phyloP scores from a whole-genome alignment of 2,797 vertebrate species.

The Xenopus petersii region DNA sequence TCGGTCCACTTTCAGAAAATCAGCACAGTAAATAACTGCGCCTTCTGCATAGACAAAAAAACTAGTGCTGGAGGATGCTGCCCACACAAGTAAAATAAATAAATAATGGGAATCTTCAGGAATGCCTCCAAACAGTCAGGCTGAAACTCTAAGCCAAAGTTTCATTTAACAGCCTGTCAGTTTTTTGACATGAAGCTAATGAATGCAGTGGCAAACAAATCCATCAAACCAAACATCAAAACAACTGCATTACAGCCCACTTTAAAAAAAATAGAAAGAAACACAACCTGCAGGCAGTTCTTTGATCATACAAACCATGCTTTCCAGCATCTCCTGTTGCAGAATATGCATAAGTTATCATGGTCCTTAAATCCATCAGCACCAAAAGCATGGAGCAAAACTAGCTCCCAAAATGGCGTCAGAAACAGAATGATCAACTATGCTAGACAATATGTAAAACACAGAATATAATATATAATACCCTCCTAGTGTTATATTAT shows the following conservation, averaged over 20 bases:
- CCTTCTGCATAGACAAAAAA: slow-evolving; percentile 43
- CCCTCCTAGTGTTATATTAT: too few relatives aligned
- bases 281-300: slow-evolving; percentile 65
- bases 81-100: slow-evolving; percentile 67
- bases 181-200: slow-evolving; percentile 95
- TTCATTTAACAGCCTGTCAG: slow-evolving; percentile 97
- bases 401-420: too few relatives aligned
- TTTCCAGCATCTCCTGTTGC: slow-evolving; percentile 55
- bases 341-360: slow-evolving; percentile 58
- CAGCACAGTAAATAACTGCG: slow-evolving; percentile 61
- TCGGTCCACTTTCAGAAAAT: slow-evolving; percentile 44
- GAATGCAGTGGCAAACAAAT: slow-evolving; percentile 96
- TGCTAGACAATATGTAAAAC: too few relatives aligned
- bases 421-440: too few relatives aligned
- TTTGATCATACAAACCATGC: slow-evolving; percentile 64
- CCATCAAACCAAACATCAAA: slow-evolving; percentile 97
- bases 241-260: slow-evolving; percentile 73
- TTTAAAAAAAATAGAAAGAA: slow-evolving; percentile 60
- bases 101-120: slow-evolving; percentile 68
- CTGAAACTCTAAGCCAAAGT: slow-evolving; percentile 95
- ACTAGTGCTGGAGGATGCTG: slow-evolving; percentile 60
- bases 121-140: slow-evolving; percentile 84
- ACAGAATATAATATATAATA: too few relatives aligned
- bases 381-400: too few relatives aligned
- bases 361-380: slow-evolving; percentile 37